Conservation (phyloP, 2,888 invertebrate species). For the Polydrusus tereticollis region DNA sequence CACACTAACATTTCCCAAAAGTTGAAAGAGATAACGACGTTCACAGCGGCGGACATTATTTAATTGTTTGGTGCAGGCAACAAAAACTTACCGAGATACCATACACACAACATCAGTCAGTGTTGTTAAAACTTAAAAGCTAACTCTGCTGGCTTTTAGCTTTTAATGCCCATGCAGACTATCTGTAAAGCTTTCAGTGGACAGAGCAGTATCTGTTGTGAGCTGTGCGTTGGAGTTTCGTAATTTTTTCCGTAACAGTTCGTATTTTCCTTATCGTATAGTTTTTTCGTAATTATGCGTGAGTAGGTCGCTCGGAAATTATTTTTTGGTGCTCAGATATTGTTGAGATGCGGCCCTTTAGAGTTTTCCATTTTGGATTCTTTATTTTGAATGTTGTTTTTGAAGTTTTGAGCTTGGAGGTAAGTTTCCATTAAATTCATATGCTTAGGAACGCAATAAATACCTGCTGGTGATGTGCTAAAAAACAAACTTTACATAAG, state of each 20-base stretch:
- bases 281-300: slow-evolving; percentile 15
- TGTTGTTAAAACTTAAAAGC: slow-evolving; percentile 27
- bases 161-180: slow-evolving; percentile 29
- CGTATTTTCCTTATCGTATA: not conserved
- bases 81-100: slow-evolving; percentile 29
- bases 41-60: slow-evolving; percentile 2
- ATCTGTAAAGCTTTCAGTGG: slow-evolving; percentile 27
- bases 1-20: slow-evolving; percentile 13
- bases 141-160: slow-evolving; percentile 13
- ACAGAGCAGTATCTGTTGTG: not conserved
- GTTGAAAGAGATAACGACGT: slow-evolving; percentile 22
- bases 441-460: no score
- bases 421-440: not conserved
- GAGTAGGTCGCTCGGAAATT: not conserved
- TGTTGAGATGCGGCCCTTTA: slow-evolving; percentile 13
- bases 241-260: not conserved
- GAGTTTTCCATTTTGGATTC: slow-evolving; percentile 15
- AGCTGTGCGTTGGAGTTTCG: slow-evolving; percentile 8
- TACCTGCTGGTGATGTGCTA: no score
- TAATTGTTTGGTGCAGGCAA: slow-evolving; percentile 39
- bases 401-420: slow-evolving; percentile 12
- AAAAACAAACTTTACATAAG: no score
- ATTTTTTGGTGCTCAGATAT: not conserved
- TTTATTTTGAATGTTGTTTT: slow-evolving; percentile 14
- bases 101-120: slow-evolving; percentile 22